Base-by-base conservation (phyloP, 2,797 vertebrate genomes). In the Carduelis carduelis region DNA sequence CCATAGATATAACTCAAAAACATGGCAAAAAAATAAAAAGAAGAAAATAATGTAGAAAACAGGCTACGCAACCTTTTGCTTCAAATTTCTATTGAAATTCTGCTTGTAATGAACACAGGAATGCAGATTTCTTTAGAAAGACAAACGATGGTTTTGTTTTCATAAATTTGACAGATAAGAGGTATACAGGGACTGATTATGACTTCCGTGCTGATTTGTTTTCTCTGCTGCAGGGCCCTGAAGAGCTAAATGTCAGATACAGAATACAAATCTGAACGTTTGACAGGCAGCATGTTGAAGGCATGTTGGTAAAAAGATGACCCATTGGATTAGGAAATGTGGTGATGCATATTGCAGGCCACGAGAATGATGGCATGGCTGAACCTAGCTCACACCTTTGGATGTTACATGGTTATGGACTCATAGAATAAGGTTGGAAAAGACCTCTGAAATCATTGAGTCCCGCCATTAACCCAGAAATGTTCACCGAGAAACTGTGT, bases 191-290 rank as follows among this genome's bases (percentile, higher is more conserved):
- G 12, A 43, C 13, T 61, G 11, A 74, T 57, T 46, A 28, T 13
- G 4, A 13, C 10, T 71, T 84, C 19, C 7, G 1, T 70, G 13
- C 39, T 43, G 64, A 15, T 35, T 68, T 64, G 4, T 55, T 82
- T 93, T 68, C 16, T 87, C 28, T 69, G 5, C 26, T 69, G 22
- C 32, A 46, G 2, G 78, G 8, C 9, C 18, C 4, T 35, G 19
- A 89, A 64, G 27, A 68, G 8, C 15, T 91, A 32, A 61, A 68
- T 56, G 74, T 12, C 17, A 57, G 46, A 49, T n/a, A 30, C 8
- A 59, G 35, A 53, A 26, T 20, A 41, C 3, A 55, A 66, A 32
- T 0, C 1, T n/a, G 30, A 57, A 57, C 0, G 1, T 35, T 72
- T 82, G 44, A 44, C 27, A 50, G 44, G 21, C 4, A 83, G 5